phyloP scores from a whole-genome alignment of 2,888 invertebrate species.

The Drosophila percnosoma region DNA sequence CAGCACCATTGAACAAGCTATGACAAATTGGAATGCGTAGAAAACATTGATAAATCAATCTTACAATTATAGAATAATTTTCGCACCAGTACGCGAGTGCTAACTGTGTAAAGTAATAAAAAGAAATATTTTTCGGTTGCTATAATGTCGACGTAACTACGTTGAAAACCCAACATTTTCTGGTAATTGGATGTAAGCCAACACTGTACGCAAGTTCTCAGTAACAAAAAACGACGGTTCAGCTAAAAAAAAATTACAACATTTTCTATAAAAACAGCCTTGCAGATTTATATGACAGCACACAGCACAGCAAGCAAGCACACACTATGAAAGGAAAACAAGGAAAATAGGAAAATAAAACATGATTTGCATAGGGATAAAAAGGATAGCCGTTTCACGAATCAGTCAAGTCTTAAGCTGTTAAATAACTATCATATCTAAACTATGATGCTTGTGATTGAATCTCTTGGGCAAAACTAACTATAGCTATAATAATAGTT shows the following conservation, averaged over 20 bases:
- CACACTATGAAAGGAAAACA: not conserved
- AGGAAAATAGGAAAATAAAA: too few relatives aligned
- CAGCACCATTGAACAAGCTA: not conserved
- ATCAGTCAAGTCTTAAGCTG: not conserved
- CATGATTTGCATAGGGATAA: not conserved
- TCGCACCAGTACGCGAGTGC: not conserved
- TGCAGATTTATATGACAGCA: conserved; percentile 2
- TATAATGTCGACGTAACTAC: not conserved
- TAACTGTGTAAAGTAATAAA: not conserved
- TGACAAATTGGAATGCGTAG: not conserved
- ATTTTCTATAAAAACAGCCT: conserved; percentile 3
- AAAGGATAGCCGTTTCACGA: not conserved
- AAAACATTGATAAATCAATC: not conserved
- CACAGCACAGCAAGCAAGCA: too few relatives aligned
- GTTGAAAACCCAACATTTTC: not conserved
- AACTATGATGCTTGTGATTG: not conserved
- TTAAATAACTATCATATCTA: not conserved
- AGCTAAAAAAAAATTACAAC: not conserved
- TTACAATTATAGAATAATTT: not conserved
- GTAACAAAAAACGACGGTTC: not conserved
- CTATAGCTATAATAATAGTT: not conserved
- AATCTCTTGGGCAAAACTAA: not conserved
- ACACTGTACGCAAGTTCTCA: conserved; percentile 6
- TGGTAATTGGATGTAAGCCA: conserved; percentile 11
- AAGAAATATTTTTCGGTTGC: not conserved